A percentile compares a stretch with the other conserved stretches of the same genome.
Evolutionary conservation across 2,888 invertebrate genomes (phyloP).

Genomic region (Andrena marginata): DNA sequence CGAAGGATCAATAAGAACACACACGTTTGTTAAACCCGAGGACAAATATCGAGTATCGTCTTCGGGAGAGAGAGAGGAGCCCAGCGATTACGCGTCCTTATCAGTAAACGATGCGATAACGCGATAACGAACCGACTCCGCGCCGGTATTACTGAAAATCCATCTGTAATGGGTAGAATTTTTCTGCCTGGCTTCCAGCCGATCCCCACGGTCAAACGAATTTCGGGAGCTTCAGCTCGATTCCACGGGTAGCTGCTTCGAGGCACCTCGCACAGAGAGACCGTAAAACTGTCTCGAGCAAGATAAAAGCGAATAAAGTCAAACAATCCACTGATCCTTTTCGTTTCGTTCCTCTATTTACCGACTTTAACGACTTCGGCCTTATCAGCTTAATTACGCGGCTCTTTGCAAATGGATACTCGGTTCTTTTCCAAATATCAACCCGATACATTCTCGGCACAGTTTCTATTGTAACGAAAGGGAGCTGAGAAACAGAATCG

Average conservation of each 20-base stretch:
- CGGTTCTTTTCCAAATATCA: background rate
- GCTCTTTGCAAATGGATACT: background rate
- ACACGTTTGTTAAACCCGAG: slow-evolving; percentile 59
- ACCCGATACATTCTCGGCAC: background rate
- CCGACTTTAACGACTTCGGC: slow-evolving; percentile 29
- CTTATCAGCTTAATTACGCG: slow-evolving; percentile 34
- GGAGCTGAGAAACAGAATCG: too few species aligned
- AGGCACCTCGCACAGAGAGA: background rate
- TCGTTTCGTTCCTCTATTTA: slow-evolving; percentile 21
- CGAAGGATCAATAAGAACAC: slow-evolving; percentile 51
- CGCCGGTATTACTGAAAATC: slow-evolving; percentile 75
- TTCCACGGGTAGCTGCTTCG: slow-evolving; percentile 1
- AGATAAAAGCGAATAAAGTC: slow-evolving; percentile 43
- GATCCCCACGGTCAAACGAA: slow-evolving; percentile 10
- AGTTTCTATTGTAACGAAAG: too few species aligned
- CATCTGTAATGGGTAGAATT: slow-evolving; percentile 34
- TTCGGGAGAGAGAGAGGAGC: slow-evolving; percentile 68
- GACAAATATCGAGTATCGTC: slow-evolving; percentile 65
- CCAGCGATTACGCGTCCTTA: slow-evolving; percentile 74
- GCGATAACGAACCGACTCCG: slow-evolving; percentile 73
- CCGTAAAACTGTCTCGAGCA: slow-evolving; percentile 3
- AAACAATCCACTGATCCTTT: slow-evolving; percentile 22
- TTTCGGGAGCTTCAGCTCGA: background rate
- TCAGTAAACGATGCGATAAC: slow-evolving; percentile 75
- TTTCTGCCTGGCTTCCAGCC: slow-evolving; percentile 12